Evolutionary conservation across 2,113 vertebrate genomes (phyloP), one percentile per base, ranked within the genome.

Genomic region (Irena cyanogastra): DNA sequence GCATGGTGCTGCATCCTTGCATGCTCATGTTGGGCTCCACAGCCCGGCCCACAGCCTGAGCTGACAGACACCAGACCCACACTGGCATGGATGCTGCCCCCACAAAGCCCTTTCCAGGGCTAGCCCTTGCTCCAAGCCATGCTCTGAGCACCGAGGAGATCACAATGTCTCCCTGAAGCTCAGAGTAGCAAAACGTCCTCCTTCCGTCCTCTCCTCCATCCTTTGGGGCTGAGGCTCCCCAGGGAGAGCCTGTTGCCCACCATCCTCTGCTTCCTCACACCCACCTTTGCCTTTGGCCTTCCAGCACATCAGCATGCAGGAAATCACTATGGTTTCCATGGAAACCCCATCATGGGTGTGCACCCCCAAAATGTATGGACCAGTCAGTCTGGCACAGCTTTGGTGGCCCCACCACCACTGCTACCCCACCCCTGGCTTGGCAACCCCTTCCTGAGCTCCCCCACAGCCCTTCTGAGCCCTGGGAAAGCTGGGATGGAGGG

Each of bases 71-170:
- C 3, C 5, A 6, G 49, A 30, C 31, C 44, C 49, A 8, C 2
- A 1, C 1, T 44, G 0, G 0, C 7, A 28, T 0, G 4, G 65
- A 17, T 39, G 39, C 56, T 88, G 65, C 18, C 7, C 17, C 16
- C 37, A 21, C 3, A 1, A 3, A 71, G 28, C 27, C 63, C 63
- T 9, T 44, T 6, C 30, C 83, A 75, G 35, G 19, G 53, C 49
- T 17, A n/a, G 24, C 35, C 49, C 42, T 14, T 3, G 6, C 39
- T 63, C 49, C 70, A 74, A 33, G 69, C 20, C 45, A 2, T 0
- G 7, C 45, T 60, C 74, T 17, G 66, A 42, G 44, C 57, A 44
- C 6, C 66, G 31, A 45, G 31, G 45, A n/a, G 7, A 10, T 1
- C 7, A 22, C 33, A 54, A 7, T 0, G 16, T 5, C 37, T 5